Evolutionary conservation across 2,888 invertebrate species (phyloP).

Genomic region (Spisula subtruncata): DNA sequence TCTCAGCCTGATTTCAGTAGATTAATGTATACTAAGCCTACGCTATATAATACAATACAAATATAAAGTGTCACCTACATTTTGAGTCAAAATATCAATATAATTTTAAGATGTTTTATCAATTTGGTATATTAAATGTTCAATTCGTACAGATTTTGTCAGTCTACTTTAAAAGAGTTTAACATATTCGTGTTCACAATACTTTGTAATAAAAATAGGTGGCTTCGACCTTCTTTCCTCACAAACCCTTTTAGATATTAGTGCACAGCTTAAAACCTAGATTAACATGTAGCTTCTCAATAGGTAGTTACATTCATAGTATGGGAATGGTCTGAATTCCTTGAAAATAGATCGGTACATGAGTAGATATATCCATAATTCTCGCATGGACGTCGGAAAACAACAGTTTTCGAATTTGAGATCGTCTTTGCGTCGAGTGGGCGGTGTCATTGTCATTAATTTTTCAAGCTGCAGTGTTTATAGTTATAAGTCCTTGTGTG

Average conservation of each 20-base stretch:
- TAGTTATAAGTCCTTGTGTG: not conserved
- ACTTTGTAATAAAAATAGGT: not conserved
- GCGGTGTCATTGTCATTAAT: not conserved
- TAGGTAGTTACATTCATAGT: not conserved
- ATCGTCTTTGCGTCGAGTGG: not conserved
- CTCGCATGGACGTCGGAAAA: not conserved
- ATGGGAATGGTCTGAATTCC: not conserved
- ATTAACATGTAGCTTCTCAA: not conserved
- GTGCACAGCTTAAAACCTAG: not conserved
- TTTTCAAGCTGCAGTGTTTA: not conserved
- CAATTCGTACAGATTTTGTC: not conserved
- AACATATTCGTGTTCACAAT: too few species aligned
- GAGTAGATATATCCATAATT: not conserved
- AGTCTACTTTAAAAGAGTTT: not conserved
- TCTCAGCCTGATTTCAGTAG: not conserved
- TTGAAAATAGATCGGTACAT: not conserved
- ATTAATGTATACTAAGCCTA: too few species aligned
- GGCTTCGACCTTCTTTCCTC: not conserved
- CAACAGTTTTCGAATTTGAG: not conserved
- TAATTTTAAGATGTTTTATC: not conserved
- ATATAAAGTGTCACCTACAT: too few species aligned
- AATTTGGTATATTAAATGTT: not conserved
- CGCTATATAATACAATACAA: too few species aligned
- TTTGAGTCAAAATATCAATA: too few species aligned
- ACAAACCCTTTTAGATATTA: slow-evolving; percentile 3